These are phyloP conservation scores for Cheirogaleus medius DNA, from an alignment of 2,113 vertebrate genomes.

Conservation along the genomic window DNA sequence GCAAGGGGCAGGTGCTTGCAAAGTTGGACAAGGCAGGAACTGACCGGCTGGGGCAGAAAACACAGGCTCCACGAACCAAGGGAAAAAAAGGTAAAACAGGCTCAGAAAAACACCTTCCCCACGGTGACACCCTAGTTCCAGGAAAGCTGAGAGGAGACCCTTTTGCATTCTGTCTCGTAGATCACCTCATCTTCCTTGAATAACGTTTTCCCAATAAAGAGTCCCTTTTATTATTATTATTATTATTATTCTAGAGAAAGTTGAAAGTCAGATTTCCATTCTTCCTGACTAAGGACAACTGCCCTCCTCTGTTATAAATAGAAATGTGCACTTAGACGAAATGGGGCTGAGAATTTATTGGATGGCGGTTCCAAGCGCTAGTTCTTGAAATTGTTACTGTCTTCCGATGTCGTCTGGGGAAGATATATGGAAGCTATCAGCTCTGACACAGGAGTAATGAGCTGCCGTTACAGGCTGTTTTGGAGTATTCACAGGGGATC, in stretches of 20 bases:
- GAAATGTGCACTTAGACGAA: constrained; percentile 52
- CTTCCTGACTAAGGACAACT: constrained; percentile 38
- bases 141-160: background rate
- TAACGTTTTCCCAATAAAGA: background rate
- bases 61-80: background rate
- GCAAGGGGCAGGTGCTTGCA: fast-evolving
- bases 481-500: constrained; percentile 42
- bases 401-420: background rate
- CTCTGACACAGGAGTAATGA: constrained; percentile 56
- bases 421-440: constrained; percentile 64
- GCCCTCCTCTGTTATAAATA: constrained; percentile 64
- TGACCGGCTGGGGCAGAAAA: background rate
- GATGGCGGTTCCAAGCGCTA: constrained; percentile 50
- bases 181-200: background rate
- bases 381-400: constrained; percentile 53
- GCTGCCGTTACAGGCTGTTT: constrained; percentile 61
- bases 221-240: background rate
- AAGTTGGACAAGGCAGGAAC: background rate
- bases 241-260: background rate
- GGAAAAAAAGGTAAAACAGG: background rate
- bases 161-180: background rate
- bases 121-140: background rate
- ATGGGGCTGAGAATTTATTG: constrained; percentile 64
- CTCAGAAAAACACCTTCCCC: background rate
- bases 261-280: constrained; percentile 42